Evolutionary conservation across 2,797 vertebrate genomes (phyloP).

Genomic region (Rachycentron canadum): DNA sequence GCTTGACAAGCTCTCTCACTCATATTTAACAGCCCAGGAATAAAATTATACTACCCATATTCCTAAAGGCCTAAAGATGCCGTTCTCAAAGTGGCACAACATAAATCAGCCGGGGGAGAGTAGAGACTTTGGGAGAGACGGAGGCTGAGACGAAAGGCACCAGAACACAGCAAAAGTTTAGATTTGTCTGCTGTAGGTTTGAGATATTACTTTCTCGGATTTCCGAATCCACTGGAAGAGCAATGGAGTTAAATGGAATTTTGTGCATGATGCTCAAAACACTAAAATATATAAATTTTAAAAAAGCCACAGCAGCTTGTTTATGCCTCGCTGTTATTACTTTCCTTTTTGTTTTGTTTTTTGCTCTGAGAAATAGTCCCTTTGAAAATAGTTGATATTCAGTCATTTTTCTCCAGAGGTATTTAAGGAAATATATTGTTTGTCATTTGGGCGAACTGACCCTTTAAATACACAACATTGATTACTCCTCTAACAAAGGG

Average conservation of each 20-base stretch:
- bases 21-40: constrained; percentile 61
- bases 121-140: neutral
- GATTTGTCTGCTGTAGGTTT: neutral
- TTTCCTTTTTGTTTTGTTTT: neutral
- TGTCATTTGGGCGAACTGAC: constrained; percentile 21
- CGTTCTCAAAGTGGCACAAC: constrained; percentile 35
- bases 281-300: neutral
- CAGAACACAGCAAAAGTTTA: neutral
- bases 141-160: neutral
- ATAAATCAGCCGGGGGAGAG: constrained; percentile 52
- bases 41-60: constrained; percentile 63
- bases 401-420: neutral
- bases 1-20: constrained; percentile 60
- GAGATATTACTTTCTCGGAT: neutral
- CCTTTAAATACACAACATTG: constrained; percentile 46
- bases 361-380: neutral
- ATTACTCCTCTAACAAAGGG: constrained; percentile 28
- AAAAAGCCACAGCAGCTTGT: neutral
- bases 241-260: neutral
- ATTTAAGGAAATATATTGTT: neutral
- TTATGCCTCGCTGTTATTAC: neutral
- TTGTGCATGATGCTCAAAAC: neutral
- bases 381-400: neutral
- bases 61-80: constrained; percentile 63
- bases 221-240: neutral